These are phyloP conservation scores for Anagrus nilaparvatae DNA, from an alignment of 1,140 invertebrate species.

Conservation along the genomic window DNA sequence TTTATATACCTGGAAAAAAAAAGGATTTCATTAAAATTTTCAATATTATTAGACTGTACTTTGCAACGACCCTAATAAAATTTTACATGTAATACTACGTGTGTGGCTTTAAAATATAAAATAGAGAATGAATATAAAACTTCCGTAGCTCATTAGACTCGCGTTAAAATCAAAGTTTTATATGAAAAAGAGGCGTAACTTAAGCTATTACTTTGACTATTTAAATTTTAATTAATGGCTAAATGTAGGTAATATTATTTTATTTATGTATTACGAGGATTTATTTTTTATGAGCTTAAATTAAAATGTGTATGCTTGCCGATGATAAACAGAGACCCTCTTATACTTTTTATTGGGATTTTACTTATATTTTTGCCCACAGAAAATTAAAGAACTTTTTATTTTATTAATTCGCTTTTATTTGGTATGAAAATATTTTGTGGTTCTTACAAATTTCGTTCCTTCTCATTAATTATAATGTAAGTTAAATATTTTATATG, in stretches of 20 bases:
- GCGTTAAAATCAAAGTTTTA: slow-evolving; percentile 24
- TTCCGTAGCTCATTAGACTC: slow-evolving; percentile 34
- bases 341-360: neutral
- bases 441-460: no score
- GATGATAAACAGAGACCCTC: neutral
- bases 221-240: neutral
- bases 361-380: no score
- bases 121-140: slow-evolving; percentile 8
- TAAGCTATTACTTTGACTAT: neutral
- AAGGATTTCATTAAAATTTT: no score
- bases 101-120: neutral
- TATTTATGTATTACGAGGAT: neutral
- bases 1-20: no score
- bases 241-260: neutral
- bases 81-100: slow-evolving; percentile 31
- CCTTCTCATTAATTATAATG: no score
- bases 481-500: no score
- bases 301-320: slow-evolving; percentile 2
- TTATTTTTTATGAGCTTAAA: neutral
- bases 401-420: no score
- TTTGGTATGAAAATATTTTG: no score
- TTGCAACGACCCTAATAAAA: slow-evolving; percentile 34
- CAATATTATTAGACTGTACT: no score
- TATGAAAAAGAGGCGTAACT: no score
- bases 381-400: no score